Percentiles rank a stretch among this genome's conserved stretches.
phyloP scores from a whole-genome alignment of 2,113 vertebrate genomes.

The Chaetodon auriga region DNA sequence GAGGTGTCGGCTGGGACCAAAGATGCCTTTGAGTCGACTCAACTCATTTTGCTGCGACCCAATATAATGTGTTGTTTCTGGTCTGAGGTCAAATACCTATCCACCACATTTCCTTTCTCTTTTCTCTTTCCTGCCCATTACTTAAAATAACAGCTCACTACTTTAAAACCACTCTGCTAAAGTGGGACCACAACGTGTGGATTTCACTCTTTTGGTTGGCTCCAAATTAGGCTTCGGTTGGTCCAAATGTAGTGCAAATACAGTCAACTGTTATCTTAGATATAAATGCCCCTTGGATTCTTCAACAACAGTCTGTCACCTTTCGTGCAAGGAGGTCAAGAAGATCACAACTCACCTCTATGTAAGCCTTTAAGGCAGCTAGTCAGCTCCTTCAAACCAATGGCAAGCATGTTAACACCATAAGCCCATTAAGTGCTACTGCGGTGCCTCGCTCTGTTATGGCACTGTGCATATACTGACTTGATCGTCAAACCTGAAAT shows the following conservation, averaged over 20 bases:
- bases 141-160: slow-evolving; percentile 33
- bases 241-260: neutral
- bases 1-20: slow-evolving; percentile 5
- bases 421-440: slow-evolving; percentile 60
- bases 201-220: slow-evolving; percentile 39
- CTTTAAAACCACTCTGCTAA: slow-evolving; percentile 48
- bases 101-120: slow-evolving; percentile 38
- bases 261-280: neutral
- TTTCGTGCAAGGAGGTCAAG: slow-evolving; percentile 13
- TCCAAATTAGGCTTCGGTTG: neutral
- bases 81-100: slow-evolving; percentile 52
- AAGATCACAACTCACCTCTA: slow-evolving; percentile 38
- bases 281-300: slow-evolving; percentile 1
- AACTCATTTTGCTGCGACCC: slow-evolving; percentile 2
- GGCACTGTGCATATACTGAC: neutral
- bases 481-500: neutral
- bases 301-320: slow-evolving; percentile 30
- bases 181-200: slow-evolving; percentile 23
- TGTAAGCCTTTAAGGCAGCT: slow-evolving; percentile 58
- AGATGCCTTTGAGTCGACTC: slow-evolving; percentile 9
- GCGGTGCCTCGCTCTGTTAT: neutral
- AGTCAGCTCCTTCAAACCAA: slow-evolving; percentile 36
- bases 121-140: slow-evolving; percentile 23
- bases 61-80: slow-evolving; percentile 35
- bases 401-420: slow-evolving; percentile 34